Evolutionary conservation across 2,888 invertebrate species (phyloP), one percentile per base, ranked within the genome.

Genomic region (Drosophila kuntzei): DNA sequence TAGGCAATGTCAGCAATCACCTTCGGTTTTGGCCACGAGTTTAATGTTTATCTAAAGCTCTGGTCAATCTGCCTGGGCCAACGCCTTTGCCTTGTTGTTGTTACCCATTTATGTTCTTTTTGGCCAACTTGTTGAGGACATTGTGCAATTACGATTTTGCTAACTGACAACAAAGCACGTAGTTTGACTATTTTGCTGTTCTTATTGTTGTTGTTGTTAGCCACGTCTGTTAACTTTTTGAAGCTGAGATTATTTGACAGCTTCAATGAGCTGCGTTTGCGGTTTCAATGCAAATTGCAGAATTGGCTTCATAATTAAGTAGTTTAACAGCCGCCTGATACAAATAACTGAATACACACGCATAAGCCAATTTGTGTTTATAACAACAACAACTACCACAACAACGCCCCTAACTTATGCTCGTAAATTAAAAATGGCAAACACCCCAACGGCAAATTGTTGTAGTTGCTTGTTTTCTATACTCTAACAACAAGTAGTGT

Each of bases 251-350:
- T 69, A 64, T 72, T 63, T 80, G 83, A 88, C 87, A 86, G 84
- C 75, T 86, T 77, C 87, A 80, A 65, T 77, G 88, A 80, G 72
- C 68, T 63, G 29, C 54, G 61, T 46, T 62, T 37, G 53, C 37
- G 12, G 50, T 68, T 58, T 68, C 80, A 86, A 88, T 86, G 80
- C 83, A 88, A 86, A 83, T 77, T 43, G 60, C 67, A 60, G 66
- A 71, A 71, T 76, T 53, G 50, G 87, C 70, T 75, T 83, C 75
- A 84, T 88, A 88, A 83, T 83, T 83, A 84, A 87, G 87, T 75
- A 72, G 81, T 73, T 83, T 62, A 59, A 32, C 63, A 49, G 51
- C 25, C 46, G 58, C 53, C 64, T 64, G 55, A 16, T 14, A n/a
- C 29, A 14, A 54, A 36, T 20, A 41, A 18, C 39, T 36, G 20